A percentile compares a stretch with the other conserved stretches of the same genome.
Evolutionary conservation across 2,113 vertebrate genomes (phyloP).

Genomic region (Merops nubicus): DNA sequence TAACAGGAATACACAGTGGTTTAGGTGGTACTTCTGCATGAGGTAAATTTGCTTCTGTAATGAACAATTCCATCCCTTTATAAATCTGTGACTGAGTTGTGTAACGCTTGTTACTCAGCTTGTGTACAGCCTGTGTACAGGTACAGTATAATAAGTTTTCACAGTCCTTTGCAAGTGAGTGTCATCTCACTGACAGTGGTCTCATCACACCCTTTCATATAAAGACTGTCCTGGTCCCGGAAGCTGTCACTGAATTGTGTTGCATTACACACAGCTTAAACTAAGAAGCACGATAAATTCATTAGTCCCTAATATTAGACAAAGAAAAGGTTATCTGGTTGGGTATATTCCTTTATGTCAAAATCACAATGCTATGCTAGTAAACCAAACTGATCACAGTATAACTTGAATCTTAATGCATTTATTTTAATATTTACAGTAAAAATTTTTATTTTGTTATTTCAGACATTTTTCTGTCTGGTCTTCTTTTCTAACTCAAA

Average conservation of each 20-base stretch:
- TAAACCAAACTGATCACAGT: not conserved
- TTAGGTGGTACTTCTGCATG: not conserved
- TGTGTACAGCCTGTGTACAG: not conserved
- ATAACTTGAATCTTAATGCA: not conserved
- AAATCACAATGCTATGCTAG: not conserved
- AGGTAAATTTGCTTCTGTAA: not conserved
- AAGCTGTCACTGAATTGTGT: not conserved
- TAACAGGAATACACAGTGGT: not conserved
- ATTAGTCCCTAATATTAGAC: not conserved
- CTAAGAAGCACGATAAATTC: not conserved
- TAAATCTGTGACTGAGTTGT: not conserved
- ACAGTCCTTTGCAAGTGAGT: not conserved
- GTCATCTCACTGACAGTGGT: not conserved
- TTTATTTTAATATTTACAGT: not conserved
- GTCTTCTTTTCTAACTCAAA: not conserved
- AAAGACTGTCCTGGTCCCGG: not conserved
- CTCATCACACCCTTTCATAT: not conserved
- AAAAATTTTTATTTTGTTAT: too few relatives aligned
- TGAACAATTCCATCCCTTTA: not conserved
- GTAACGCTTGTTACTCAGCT: not conserved
- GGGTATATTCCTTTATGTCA: not conserved
- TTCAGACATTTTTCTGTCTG: not conserved
- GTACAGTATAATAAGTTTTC: not conserved
- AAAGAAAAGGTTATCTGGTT: not conserved
- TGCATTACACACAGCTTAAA: not conserved